Base-by-base conservation (phyloP, 1,140 invertebrate species). In the Microplitis mediator region DNA sequence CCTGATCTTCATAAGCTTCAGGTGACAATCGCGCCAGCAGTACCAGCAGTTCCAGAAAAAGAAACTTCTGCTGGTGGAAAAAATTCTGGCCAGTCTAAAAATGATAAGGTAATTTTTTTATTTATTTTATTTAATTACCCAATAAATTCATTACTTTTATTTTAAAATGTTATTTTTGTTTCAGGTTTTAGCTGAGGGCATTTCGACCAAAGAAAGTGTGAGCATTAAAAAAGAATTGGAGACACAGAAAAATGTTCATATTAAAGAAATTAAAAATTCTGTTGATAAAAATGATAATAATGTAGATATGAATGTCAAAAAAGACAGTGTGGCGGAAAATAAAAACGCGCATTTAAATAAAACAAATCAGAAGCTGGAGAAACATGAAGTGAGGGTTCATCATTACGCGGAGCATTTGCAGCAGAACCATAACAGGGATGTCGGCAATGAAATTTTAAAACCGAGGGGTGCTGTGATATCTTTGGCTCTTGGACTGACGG, bases 381-480 rank as follows among this genome's bases (percentile, higher is more conserved):
- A 52, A 8, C 83, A 80, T 52, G 69, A 80, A 23, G 78, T 80
- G 60, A 78, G 81, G 63, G 82, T 81, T 58, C 77, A 77, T 70
- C 75, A 79, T 63, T 77, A 81, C 0, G 76, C 80, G 1, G 82
- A 87, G 14, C 78, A 82, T 66, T 62, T 81, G 8, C 76, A 77
- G 54, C 78, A 82, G 72, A 77, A 84, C 79, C 78, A 84, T 78
- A 74, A 88, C 76, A 88, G 90, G 74, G 91, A 93, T 76, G 73
- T 45, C 1, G 11, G 88, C 76, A 88, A 90, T 75, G 92, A 93
- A 77, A 90, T 90, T 4, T 87, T 91, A 76, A 90, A 88, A 64
- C 93, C 93, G 8, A 91, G 90, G 71, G 95, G 95, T 52, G 95
- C 96, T 1, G 91, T 97, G 14, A 89, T 97, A 76, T 95, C 96